phyloP scores from a whole-genome alignment of 2,113 vertebrate species.

The Ailurus styani region DNA sequence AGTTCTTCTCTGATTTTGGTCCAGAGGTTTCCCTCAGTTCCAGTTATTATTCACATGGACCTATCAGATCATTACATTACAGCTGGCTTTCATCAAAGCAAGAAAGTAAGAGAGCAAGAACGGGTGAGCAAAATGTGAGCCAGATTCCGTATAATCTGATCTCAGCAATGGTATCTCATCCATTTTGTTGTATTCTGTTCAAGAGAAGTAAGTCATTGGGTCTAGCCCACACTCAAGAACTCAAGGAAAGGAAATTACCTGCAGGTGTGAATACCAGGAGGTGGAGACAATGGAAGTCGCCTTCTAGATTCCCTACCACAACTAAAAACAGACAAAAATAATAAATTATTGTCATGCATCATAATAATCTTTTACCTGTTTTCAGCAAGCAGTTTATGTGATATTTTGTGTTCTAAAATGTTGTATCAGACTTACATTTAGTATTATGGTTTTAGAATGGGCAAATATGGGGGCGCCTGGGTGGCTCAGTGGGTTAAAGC shows the following conservation, averaged over 20 bases:
- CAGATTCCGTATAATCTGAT: neutral
- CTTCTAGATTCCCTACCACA: neutral
- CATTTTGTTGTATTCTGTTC: neutral
- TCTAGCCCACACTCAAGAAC: neutral
- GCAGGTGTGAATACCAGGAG: neutral
- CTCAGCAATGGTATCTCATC: neutral
- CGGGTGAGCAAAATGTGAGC: neutral
- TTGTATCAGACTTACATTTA: neutral
- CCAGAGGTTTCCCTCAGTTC: neutral
- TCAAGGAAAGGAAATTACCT: neutral
- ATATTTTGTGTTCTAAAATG: neutral
- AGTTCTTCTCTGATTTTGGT: neutral
- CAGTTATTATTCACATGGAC: neutral
- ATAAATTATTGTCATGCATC: neutral
- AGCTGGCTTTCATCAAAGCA: neutral
- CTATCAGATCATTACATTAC: neutral
- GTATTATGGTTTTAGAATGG: neutral
- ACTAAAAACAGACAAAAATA: neutral
- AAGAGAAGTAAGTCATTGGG: neutral
- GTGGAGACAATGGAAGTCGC: neutral
- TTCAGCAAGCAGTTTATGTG: neutral
- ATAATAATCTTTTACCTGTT: neutral
- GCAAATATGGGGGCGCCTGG: no score
- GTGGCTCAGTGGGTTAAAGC: no score
- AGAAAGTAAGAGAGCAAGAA: neutral